Evolutionary conservation across 2,113 vertebrate genomes (phyloP), one percentile per base, ranked within the genome.

Genomic region (Atherinomorus stipes): DNA sequence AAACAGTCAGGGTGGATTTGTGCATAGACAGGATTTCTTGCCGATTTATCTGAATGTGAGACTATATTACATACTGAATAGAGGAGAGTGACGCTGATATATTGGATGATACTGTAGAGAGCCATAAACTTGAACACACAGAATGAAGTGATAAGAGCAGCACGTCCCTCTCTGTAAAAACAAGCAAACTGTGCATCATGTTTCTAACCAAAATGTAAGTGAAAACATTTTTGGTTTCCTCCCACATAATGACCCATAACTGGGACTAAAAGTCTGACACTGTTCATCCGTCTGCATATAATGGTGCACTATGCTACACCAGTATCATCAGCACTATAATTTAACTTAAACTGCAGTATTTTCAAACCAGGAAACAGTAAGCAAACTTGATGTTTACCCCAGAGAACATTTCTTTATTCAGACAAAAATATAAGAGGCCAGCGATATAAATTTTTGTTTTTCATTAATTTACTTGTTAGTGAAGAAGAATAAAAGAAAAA

Each of bases 41-140:
- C 25, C 7, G 2, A 54, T 49, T 61, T 11, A 12, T 31, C 10
- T 37, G 34, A 26, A 4, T 47, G 18, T 6, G 1, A 9, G 40
- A 34, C 10, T 28, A 57, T 1, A 25, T 44, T 89, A 95, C 96
- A 90, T 90, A 99, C 98, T 2, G 96, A 99, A 91, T 99, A 99
- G 0, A 99, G 95, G 7, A 98, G 94, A 71, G 96, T 97, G 85
- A 99, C 98, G 64, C 95, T 97, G 92, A 97, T 94, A 86, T 99
- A 99, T 88, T 99, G 98, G 91, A 99, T 99, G 81, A 99, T 96
- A 93, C 97, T 99, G 93, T 99, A 99, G 21, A 99, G 90, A 50
- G 98, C 98, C 98, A 99, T 99, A 89, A 98, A 99, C 88, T 99
- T 99, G 89, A 99, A 99, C 19, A 99, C 98, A 85, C 98, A 99